Evolutionary conservation across 2,888 invertebrate species (phyloP).

Genomic region (Euplagia quadripunctaria): DNA sequence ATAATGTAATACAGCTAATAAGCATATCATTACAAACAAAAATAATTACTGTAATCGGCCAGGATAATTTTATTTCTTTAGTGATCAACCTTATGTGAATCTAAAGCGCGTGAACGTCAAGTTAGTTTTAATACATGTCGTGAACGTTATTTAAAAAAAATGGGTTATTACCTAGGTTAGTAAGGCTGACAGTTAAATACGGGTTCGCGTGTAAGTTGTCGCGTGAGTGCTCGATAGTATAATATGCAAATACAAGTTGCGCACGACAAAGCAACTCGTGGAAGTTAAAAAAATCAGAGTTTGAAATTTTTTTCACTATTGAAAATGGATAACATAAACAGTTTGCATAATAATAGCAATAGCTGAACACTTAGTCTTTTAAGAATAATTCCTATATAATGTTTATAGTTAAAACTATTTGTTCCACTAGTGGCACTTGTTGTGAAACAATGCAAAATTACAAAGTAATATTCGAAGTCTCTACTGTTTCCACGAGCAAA

Average conservation of each 20-base stretch:
- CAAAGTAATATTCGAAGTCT: too few relatives aligned
- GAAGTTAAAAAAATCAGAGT: conserved; percentile 38
- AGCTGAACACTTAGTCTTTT: not conserved
- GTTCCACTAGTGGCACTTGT: too few relatives aligned
- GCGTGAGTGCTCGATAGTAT: conserved; percentile 47
- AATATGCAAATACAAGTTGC: conserved; percentile 47
- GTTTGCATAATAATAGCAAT: conserved; percentile 13
- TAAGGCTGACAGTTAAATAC: conserved; percentile 48
- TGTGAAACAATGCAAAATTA: too few relatives aligned
- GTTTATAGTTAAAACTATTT: not conserved
- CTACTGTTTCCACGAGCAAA: too few relatives aligned
- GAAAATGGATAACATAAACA: conserved; percentile 41
- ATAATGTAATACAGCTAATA: conserved; percentile 20
- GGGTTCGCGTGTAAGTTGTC: conserved; percentile 48
- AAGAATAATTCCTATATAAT: conserved; percentile 2
- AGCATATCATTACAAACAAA: conserved; percentile 9
- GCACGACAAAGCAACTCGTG: conserved; percentile 41
- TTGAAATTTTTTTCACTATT: conserved; percentile 36
- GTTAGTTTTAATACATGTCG: conserved; percentile 34
- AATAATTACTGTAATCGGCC: conserved; percentile 14
- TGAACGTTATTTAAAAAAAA: conserved; percentile 40
- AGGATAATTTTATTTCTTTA: conserved; percentile 25
- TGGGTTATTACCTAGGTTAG: conserved; percentile 36
- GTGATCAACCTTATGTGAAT: conserved; percentile 21
- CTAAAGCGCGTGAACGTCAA: conserved; percentile 16